Percentiles rank a stretch among this genome's conserved stretches.
phyloP scores from a whole-genome alignment of 2,797 vertebrate species.

The Acropternis orthonyx region DNA sequence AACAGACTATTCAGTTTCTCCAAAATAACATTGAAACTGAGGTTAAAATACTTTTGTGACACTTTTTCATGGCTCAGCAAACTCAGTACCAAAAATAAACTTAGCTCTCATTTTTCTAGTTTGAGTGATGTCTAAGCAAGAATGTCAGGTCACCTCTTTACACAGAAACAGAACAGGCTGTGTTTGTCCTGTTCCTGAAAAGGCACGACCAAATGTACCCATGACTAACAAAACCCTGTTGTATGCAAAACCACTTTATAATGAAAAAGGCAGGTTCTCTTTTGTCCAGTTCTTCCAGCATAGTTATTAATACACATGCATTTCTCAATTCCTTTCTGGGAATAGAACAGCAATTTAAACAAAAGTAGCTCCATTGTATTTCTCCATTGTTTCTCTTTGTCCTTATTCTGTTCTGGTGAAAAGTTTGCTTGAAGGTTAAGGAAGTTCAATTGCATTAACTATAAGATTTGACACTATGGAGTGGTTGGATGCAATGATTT shows the following conservation, averaged over 20 bases:
- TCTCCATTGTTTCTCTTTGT: not conserved
- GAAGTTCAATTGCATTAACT: not conserved
- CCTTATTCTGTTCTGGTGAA: not conserved
- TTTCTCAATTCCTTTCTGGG: not conserved
- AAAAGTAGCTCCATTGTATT: not conserved
- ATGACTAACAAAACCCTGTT: not conserved
- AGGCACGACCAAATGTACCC: not conserved
- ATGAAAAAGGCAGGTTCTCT: not conserved
- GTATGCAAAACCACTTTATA: not conserved
- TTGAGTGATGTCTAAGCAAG: not conserved
- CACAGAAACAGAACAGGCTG: not conserved
- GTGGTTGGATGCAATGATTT: not conserved
- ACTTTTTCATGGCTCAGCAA: not conserved
- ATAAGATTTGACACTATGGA: not conserved
- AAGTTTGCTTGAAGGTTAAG: constrained; percentile 13
- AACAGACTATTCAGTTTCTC: not conserved
- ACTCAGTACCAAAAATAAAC: not conserved
- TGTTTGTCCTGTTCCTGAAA: not conserved
- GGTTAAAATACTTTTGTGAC: not conserved
- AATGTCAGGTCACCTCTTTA: not conserved
- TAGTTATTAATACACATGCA: not conserved
- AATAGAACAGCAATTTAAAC: not conserved
- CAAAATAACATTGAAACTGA: not conserved
- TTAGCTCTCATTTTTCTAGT: not conserved
- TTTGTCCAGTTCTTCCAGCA: not conserved